These are phyloP conservation scores for Chesias legatella DNA, from an alignment of 2,888 invertebrate genomes.

Conservation along the genomic window DNA sequence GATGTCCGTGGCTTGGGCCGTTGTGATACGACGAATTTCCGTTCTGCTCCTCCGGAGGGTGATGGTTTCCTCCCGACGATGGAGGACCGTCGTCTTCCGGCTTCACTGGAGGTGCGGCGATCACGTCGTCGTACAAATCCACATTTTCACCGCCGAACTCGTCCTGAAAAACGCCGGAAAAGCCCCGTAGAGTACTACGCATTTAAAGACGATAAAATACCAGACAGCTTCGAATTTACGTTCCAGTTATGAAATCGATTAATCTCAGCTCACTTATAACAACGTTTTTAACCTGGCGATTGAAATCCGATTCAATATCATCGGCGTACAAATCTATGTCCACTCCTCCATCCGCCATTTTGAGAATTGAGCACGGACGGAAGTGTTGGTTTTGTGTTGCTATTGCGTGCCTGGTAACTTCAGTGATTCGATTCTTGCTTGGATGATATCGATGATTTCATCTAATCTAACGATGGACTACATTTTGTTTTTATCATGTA, in stretches of 20 bases:
- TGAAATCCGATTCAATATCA: constrained; percentile 96
- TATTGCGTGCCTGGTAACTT: too few relatives aligned
- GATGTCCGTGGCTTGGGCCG: constrained; percentile 86
- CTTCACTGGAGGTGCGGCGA: constrained; percentile 86
- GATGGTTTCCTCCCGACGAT: constrained; percentile 77
- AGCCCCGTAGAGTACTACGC: constrained; percentile 8
- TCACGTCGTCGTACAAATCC: constrained; percentile 97
- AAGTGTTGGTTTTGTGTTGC: neutral
- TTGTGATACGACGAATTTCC: constrained; percentile 84
- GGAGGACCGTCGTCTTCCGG: constrained; percentile 81
- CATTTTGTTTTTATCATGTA: too few relatives aligned
- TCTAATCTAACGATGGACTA: too few relatives aligned
- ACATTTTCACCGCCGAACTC: constrained; percentile 93
- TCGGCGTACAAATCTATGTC: constrained; percentile 98
- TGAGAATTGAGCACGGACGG: constrained; percentile 41
- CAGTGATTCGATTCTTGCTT: too few relatives aligned
- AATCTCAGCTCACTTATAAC: neutral
- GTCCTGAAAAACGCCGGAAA: constrained; percentile 78
- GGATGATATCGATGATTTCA: neutral
- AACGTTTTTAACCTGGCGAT: constrained; percentile 59
- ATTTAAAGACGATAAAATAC: neutral
- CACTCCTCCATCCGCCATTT: constrained; percentile 95
- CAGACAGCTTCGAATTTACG: too few relatives aligned
- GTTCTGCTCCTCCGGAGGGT: constrained; percentile 84
- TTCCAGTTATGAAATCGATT: too few relatives aligned